phyloP scores from a whole-genome alignment of 2,113 vertebrate species.

The Nipponia nippon region DNA sequence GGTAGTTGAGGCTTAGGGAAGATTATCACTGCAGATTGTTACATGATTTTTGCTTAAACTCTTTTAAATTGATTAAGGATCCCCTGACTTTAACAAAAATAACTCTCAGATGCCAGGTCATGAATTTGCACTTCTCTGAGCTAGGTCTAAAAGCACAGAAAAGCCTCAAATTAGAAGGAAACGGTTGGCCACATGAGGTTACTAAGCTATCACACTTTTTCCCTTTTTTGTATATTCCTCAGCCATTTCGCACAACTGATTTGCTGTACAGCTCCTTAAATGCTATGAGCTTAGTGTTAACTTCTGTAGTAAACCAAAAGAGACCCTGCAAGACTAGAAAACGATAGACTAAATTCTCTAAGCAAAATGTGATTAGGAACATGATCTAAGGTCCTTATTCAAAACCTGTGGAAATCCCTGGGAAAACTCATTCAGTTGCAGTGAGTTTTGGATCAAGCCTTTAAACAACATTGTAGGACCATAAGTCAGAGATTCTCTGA shows the following conservation, averaged over 20 bases:
- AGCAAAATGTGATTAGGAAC: not conserved
- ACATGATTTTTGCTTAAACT: not conserved
- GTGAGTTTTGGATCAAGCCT: not conserved
- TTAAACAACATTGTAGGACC: not conserved
- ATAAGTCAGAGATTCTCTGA: not conserved
- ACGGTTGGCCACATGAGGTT: not conserved
- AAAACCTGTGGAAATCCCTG: not conserved
- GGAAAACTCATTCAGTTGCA: not conserved
- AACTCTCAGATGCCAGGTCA: not conserved
- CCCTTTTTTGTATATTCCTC: not conserved
- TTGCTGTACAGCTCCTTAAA: not conserved
- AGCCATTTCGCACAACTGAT: not conserved
- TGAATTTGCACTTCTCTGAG: not conserved
- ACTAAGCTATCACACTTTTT: not conserved
- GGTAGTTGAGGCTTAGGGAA: not conserved
- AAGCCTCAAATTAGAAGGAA: not conserved
- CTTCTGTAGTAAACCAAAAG: not conserved
- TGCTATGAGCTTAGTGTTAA: not conserved
- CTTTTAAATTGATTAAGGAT: not conserved
- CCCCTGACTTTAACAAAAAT: not conserved
- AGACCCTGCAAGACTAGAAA: not conserved
- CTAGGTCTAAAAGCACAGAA: not conserved
- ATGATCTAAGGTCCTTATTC: not conserved
- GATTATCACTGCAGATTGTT: not conserved
- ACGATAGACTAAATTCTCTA: not conserved